Base-by-base conservation (phyloP, 2,113 vertebrate species). In the Nibea albiflora region DNA sequence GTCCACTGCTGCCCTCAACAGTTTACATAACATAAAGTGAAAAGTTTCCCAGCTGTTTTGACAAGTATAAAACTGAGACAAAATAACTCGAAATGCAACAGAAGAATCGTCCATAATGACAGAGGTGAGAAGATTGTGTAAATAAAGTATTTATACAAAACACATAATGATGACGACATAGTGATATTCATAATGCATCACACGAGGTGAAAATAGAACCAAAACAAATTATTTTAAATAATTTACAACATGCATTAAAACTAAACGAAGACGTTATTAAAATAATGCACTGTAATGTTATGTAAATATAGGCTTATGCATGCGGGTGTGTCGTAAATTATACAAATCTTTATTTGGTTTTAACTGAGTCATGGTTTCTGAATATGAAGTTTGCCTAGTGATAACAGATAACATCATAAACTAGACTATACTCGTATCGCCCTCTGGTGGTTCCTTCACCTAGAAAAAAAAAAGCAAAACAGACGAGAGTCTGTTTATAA, bases 1-100 rank as follows among this genome's bases (percentile, higher is more conserved):
- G 11, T 24, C 11, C 47, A 4, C 19, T 90, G 42, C 81, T 78
- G 88, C 86, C 83, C 83, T 11, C 87, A 22, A 44, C 17, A 10
- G 56, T n/a, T 46, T 8, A 9, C n/a, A 57, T 4, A 12, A 35
- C 15, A 12, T 20, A 0, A 1, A 65, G 20, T 7, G 8, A 31
- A 24, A 35, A n/a, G n/a, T 19, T 49, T 26, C 14, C 15, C 10
- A 3, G 11, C 19, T 17, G 52, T 46, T 11, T 53, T 12, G 24
- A 49, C 3, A 61, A 4, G 4, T 16, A 39, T 39, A 17, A 69
- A 15, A 42, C 22, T 1, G 54, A 68, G 5, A 4, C 20, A 53
- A 15, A 9, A 4, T 39, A 39, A 35, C 35, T 2, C 2, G 35
- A 35, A 35, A 35, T 26, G 11, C 47, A 26, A 52, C 14, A 20